These are phyloP conservation scores for Rhagonycha lutea DNA, from an alignment of 2,888 invertebrate genomes.

Conservation along the genomic window DNA sequence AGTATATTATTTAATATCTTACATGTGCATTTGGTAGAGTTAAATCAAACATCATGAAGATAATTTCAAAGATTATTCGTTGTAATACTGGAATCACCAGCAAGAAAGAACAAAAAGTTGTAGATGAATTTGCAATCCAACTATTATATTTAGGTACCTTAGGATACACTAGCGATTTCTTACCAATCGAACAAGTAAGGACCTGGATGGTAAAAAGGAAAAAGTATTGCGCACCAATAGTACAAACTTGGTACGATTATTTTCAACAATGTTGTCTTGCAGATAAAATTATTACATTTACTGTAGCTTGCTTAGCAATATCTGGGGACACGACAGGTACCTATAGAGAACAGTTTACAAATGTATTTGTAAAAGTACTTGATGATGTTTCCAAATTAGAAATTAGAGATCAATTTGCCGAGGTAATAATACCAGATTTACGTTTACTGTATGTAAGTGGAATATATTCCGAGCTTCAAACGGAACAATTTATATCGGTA, in stretches of 20 bases:
- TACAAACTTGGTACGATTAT: background rate
- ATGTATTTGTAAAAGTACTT: background rate
- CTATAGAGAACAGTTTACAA: background rate
- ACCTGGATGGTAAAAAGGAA: background rate
- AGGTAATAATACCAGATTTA: background rate
- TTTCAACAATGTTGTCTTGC: background rate
- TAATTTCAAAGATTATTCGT: background rate
- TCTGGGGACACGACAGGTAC: background rate
- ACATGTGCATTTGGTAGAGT: background rate
- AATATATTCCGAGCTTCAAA: background rate
- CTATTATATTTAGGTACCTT: background rate
- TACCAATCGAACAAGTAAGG: background rate
- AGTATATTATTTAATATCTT: background rate
- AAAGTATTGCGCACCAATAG: background rate
- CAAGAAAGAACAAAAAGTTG: background rate
- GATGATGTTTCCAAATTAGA: background rate
- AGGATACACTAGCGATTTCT: background rate
- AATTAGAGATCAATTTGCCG: background rate
- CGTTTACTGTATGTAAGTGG: background rate
- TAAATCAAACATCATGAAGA: background rate
- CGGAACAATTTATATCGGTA: background rate
- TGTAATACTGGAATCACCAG: background rate
- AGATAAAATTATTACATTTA: background rate
- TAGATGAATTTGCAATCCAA: background rate
- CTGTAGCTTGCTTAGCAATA: background rate